phyloP scores from a whole-genome alignment of 2,113 vertebrate species.

The Poecilia latipinna region DNA sequence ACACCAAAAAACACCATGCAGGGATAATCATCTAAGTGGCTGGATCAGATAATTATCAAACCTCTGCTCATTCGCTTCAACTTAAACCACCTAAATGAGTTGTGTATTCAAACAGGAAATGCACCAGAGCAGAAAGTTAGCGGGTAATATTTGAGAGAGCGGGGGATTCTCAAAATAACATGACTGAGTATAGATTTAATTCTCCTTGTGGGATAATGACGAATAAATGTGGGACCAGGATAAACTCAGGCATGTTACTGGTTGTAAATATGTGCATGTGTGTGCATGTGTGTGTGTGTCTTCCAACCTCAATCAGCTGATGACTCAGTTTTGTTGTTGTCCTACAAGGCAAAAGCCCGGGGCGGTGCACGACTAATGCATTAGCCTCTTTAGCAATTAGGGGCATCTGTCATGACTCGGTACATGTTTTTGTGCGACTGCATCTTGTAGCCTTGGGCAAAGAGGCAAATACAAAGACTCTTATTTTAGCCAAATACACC shows the following conservation, averaged over 20 bases:
- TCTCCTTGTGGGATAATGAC: slow-evolving; percentile 67
- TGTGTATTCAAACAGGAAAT: slow-evolving; percentile 5
- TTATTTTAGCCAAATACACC: slow-evolving; percentile 34
- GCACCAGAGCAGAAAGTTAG: neutral
- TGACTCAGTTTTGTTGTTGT: slow-evolving; percentile 56
- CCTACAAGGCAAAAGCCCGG: slow-evolving; percentile 59
- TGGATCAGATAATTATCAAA: slow-evolving; percentile 1
- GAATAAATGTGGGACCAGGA: slow-evolving; percentile 64
- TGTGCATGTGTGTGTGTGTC: slow-evolving; percentile 5
- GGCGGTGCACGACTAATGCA: slow-evolving; percentile 71
- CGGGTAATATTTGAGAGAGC: neutral
- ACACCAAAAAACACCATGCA: slow-evolving; percentile 21
- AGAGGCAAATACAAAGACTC: slow-evolving; percentile 40
- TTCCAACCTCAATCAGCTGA: slow-evolving; percentile 58
- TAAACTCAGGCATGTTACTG: slow-evolving; percentile 34
- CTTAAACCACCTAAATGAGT: neutral
- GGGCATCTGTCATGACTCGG: slow-evolving; percentile 52
- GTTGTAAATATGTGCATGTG: slow-evolving; percentile 5
- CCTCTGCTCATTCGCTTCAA: neutral
- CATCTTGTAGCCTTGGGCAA: slow-evolving; percentile 52
- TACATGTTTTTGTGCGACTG: slow-evolving; percentile 50
- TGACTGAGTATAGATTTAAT: slow-evolving; percentile 53
- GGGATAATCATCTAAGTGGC: slow-evolving; percentile 3
- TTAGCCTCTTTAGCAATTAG: slow-evolving; percentile 65
- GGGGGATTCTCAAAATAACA: slow-evolving; percentile 60